phyloP scores from a whole-genome alignment of 2,797 vertebrate genomes.

The Gephyroberyx darwinii region DNA sequence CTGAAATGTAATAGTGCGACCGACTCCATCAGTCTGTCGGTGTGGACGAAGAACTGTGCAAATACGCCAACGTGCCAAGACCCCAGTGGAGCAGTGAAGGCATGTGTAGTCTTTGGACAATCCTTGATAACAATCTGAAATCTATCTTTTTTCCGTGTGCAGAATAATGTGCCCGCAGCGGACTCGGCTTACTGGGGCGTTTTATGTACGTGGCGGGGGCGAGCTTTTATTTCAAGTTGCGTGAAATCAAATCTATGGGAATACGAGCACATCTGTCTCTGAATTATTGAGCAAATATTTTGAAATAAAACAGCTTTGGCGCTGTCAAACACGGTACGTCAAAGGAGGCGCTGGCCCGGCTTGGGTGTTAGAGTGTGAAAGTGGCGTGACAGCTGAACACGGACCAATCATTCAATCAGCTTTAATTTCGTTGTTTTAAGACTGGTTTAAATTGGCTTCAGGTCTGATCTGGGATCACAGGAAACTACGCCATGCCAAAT shows the following conservation, averaged over 20 bases:
- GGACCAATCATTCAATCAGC: conserved; percentile 25
- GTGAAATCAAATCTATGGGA: conserved; percentile 75
- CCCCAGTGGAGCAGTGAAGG: conserved; percentile 71
- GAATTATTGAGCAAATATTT: conserved; percentile 81
- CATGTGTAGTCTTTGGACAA: conserved; percentile 79
- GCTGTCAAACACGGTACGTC: conserved; percentile 76
- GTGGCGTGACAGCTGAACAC: conserved; percentile 37
- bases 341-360: conserved; percentile 38
- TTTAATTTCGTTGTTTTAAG: conserved; percentile 24
- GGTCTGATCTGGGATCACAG: conserved; percentile 12
- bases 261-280: conserved; percentile 75
- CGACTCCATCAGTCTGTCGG: conserved; percentile 64
- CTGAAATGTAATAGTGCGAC: conserved; percentile 67
- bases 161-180: conserved; percentile 66
- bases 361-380: conserved; percentile 62
- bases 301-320: conserved; percentile 73
- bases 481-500: conserved; percentile 25
- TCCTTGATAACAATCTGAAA: conserved; percentile 80
- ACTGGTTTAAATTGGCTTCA: conserved; percentile 31
- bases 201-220: conserved; percentile 53
- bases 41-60: conserved; percentile 69
- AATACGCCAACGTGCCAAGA: conserved; percentile 69
- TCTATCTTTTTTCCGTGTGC: conserved; percentile 61
- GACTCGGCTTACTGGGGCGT: conserved; percentile 62
- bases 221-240: conserved; percentile 69